Evolutionary conservation across 2,888 invertebrate genomes (phyloP), one percentile per base, ranked within the genome.

Genomic region (Cryptus viduatorius): DNA sequence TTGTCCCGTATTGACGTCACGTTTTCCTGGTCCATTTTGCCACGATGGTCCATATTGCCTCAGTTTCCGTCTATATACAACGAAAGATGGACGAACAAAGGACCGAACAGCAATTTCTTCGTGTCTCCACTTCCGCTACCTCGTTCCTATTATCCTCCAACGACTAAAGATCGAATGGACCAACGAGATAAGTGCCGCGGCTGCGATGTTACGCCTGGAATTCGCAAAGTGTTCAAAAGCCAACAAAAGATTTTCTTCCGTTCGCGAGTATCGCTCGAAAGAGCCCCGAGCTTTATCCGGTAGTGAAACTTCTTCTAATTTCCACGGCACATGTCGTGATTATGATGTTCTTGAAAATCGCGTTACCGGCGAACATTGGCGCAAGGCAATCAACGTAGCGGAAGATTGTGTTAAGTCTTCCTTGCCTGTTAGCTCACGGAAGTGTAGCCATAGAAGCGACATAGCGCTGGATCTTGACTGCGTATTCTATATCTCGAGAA

Each of bases 101-200:
- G 77, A 78, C 16, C 68, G 69, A 84, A 75, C 69, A 71, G 79
- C 84, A 65, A 84, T 84, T 81, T 81, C 77, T 84, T 84, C 75
- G 65, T 79, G 73, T 82, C 78, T 84, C 29, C 37, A 84, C 82
- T 84, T 82, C 81, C 84, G 81, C 69, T 59, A 75, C 48, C 78
- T 72, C 84, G 71, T 82, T 79, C 78, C 82, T 82, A 81, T 84
- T 79, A 84, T 82, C 81, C 50, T 64, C 81, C 19, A 79, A 78
- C 73, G 80, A 59, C 37, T 12, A 29, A 31, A 24, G 68, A 68
- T 59, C 14, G 24, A 75, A 75, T 46, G 80, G 78, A 61, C 50
- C 61, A 29, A 24, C 37, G 37, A 71, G 79, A 79, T 79, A 79
- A 71, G 69, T 50, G 46, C 78, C 46, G 4, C 3, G 12, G 31